Conservation (phyloP, 1,140 invertebrate genomes). For the Lerema accius region DNA sequence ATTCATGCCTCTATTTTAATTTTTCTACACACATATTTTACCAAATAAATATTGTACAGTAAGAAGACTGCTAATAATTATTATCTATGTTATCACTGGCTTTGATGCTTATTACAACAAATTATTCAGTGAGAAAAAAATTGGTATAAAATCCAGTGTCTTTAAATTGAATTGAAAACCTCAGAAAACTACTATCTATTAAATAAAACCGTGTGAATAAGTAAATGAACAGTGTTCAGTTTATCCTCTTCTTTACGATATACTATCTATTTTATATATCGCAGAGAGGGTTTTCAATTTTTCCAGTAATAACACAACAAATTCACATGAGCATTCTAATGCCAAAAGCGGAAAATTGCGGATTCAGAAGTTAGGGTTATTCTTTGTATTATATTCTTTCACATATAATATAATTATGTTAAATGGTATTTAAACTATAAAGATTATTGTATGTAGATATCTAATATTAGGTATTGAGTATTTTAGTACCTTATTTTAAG, state of each 20-base stretch:
- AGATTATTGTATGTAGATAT: no score
- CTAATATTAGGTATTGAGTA: no score
- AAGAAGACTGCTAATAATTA: background rate
- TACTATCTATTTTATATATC: slow-evolving; percentile 31
- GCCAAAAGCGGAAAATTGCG: slow-evolving; percentile 73
- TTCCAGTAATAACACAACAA: slow-evolving; percentile 56
- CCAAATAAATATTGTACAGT: no score
- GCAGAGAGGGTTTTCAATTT: slow-evolving; percentile 58
- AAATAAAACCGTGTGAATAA: background rate
- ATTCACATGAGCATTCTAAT: slow-evolving; percentile 63
- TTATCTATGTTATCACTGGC: no score
- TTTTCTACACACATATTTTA: no score
- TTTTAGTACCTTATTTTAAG: no score
- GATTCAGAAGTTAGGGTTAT: slow-evolving; percentile 50
- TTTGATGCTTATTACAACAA: no score
- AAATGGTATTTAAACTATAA: slow-evolving; percentile 6
- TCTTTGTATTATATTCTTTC: background rate
- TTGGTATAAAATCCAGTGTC: no score
- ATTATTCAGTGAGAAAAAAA: no score
- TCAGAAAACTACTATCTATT: background rate
- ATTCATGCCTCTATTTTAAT: background rate
- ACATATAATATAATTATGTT: no score
- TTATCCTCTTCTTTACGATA: slow-evolving; percentile 23
- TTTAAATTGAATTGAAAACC: background rate
- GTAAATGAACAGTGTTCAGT: slow-evolving; percentile 6